A percentile compares a stretch with the other conserved stretches of the same genome.
These are phyloP conservation scores for Linepithema humile DNA, from an alignment of 1,140 invertebrate species.

Conservation along the genomic window DNA sequence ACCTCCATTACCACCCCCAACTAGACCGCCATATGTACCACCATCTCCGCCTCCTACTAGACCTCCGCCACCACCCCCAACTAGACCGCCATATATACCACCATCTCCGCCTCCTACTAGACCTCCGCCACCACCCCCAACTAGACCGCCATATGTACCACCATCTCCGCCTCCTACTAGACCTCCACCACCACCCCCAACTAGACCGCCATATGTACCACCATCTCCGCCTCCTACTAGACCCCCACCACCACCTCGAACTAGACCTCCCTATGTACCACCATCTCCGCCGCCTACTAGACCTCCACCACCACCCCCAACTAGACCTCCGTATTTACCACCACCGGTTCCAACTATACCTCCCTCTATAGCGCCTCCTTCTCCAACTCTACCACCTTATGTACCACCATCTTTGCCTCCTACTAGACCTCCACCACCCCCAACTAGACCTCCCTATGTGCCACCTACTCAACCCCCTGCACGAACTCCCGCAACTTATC, in stretches of 20 bases:
- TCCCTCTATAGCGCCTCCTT: too few relatives aligned
- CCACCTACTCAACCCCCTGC: constrained; percentile 32
- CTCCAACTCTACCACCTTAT: constrained; percentile 53
- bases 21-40: background rate
- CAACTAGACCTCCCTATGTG: constrained; percentile 24
- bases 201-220: background rate
- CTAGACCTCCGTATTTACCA: constrained; percentile 14
- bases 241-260: too few relatives aligned
- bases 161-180: constrained; percentile 20
- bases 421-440: constrained; percentile 34
- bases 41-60: background rate
- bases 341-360: constrained; percentile 41
- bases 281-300: constrained; percentile 41
- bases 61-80: background rate
- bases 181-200: constrained; percentile 11
- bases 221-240: constrained; percentile 25
- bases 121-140: constrained; percentile 11
- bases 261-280: constrained; percentile 55
- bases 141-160: constrained; percentile 24
- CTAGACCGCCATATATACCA: constrained; percentile 9
- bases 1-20: too few relatives aligned
- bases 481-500: background rate
- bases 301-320: constrained; percentile 33
- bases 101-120: constrained; percentile 5
- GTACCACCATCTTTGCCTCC: constrained; percentile 43